These are phyloP conservation scores for Ameiurus melas DNA, from an alignment of 2,113 vertebrate species.

Conservation along the genomic window DNA sequence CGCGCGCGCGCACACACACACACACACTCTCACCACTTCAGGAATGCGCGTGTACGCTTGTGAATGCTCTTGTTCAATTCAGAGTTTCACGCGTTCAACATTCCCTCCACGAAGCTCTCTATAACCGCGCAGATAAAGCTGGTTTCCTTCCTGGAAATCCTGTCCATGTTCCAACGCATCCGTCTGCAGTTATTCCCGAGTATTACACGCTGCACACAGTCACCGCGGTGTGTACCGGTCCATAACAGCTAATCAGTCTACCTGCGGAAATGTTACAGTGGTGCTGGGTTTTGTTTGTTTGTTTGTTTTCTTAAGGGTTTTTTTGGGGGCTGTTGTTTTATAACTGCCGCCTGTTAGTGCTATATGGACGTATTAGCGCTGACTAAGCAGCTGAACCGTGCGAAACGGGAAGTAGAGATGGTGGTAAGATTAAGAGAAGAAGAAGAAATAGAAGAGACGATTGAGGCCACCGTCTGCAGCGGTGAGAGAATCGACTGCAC, in stretches of 20 bases:
- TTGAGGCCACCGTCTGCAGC: neutral
- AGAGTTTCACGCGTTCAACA: slow-evolving; percentile 24
- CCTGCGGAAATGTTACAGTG: neutral
- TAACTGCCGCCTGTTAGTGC: neutral
- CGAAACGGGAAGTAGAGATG: slow-evolving; percentile 34
- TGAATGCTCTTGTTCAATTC: neutral
- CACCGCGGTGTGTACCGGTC: too few relatives aligned
- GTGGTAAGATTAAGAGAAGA: neutral
- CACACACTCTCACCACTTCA: neutral
- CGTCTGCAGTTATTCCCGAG: neutral
- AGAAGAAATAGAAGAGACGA: neutral
- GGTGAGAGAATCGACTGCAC: neutral
- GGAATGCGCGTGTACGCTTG: neutral
- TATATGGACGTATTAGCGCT: neutral
- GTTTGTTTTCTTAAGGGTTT: neutral
- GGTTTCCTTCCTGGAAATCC: slow-evolving; percentile 44
- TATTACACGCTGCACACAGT: neutral
- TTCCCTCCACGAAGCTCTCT: neutral
- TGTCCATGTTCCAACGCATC: neutral
- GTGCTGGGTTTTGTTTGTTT: too few relatives aligned
- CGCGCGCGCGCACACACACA: too few relatives aligned
- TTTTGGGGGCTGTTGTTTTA: neutral
- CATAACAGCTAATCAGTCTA: neutral
- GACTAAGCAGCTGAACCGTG: neutral
- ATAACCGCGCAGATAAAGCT: neutral